Evolutionary conservation across 1,140 invertebrate genomes (phyloP).

Genomic region (Luehdorfia chinensis): DNA sequence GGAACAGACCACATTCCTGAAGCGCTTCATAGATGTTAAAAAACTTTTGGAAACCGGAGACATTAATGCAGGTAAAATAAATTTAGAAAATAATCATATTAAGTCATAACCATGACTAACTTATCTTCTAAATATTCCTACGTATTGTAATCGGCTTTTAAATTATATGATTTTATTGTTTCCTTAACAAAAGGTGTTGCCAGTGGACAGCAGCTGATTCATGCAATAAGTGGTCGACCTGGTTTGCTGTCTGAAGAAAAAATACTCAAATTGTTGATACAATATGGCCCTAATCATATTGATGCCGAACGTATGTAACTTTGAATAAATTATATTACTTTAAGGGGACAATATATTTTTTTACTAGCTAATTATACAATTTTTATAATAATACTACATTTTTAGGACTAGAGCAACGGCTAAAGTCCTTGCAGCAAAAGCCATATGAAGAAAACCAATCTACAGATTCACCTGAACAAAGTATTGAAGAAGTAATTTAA

Average conservation of each 20-base stretch:
- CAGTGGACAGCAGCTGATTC: constrained; percentile 53
- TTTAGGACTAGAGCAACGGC: constrained; percentile 50
- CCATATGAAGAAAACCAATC: constrained; percentile 36
- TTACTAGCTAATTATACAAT: no score
- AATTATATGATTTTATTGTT: constrained; percentile 16
- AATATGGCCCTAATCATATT: constrained; percentile 42
- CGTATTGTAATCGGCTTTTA: no score
- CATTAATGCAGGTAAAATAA: constrained; percentile 42
- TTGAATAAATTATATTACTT: no score
- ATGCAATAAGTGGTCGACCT: constrained; percentile 41
- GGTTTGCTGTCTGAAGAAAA: constrained; percentile 59
- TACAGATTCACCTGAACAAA: constrained; percentile 56
- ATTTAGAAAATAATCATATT: not conserved
- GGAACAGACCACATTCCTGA: constrained; percentile 57
- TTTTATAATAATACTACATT: no score
- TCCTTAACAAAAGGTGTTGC: constrained; percentile 46
- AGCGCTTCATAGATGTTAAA: constrained; percentile 59
- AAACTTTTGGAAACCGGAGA: constrained; percentile 54
- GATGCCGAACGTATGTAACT: constrained; percentile 45
- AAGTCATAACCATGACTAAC: no score
- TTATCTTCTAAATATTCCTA: no score
- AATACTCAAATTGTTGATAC: constrained; percentile 48
- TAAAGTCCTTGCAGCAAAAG: constrained; percentile 42
- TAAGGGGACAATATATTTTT: no score
- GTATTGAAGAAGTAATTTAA: constrained; percentile 61